Base-by-base conservation (phyloP, 2,113 vertebrate species). In the Maccullochella peelii region DNA sequence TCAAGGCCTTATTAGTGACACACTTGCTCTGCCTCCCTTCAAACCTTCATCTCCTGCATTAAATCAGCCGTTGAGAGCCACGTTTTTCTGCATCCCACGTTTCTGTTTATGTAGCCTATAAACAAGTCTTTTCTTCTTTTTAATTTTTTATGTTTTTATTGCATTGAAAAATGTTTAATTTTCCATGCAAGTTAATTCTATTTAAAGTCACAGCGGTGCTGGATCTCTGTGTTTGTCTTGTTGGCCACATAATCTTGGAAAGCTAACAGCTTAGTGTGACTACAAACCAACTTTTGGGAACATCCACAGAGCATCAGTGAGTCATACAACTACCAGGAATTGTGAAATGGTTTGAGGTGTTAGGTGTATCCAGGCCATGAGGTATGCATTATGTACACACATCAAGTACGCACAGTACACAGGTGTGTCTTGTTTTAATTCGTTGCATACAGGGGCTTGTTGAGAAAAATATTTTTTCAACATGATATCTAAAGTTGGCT, bases 1-100 rank as follows among this genome's bases (percentile, higher is more conserved):
- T 96, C 94, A 96, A 90, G 88, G 88, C 85, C 94, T 96, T 95
- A 94, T 96, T 95, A 93, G 92, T 81, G 90, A 92, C 83, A 92
- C 92, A 78, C 91, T 91, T 73, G 62, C 82, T 58, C 86, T 90
- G 90, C 91, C 89, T 81, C 90, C 85, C 92, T 95, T 91, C 88
- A 52, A 42, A 85, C 85, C 68, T 86, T 84, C 71, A 92, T 50
- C 87, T 92, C 88, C 83, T 87, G 88, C 82, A 50, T 93, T 93
- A 92, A 73, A 93, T 91, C 91, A 82, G 82, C 68, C 57, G 3
- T 75, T 61, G 62, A 86, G 87, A 87, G 80, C 40, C 69, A 58
- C 30, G 8, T 50, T 82, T 86, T 71, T 92, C 82, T 84, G 66
- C 25, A 89, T 71, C 89, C 86, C 10, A 30, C 14, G 27, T 38